Evolutionary conservation across 2,888 invertebrate genomes (phyloP).

Genomic region (Bursaphelenchus okinawaensis): DNA sequence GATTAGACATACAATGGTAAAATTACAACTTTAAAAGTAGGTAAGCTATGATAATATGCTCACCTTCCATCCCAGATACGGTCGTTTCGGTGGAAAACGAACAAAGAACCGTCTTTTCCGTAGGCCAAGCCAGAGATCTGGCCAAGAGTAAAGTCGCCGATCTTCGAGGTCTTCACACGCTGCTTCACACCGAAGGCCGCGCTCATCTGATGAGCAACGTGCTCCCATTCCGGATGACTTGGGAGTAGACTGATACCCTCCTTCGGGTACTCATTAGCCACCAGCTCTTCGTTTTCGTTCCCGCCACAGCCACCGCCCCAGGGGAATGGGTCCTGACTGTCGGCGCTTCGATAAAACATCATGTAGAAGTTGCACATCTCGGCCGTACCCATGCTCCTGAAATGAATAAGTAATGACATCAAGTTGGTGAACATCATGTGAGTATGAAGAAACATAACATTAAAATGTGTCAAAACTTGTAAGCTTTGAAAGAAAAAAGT

Average conservation of each 20-base stretch:
- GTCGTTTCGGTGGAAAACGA: slow-evolving; percentile 78
- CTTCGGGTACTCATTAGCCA: slow-evolving; percentile 40
- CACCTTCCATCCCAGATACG: slow-evolving; percentile 68
- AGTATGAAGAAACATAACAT: not conserved
- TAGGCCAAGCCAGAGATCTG: slow-evolving; percentile 74
- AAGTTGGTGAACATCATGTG: not conserved
- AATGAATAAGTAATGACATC: slow-evolving; percentile 1
- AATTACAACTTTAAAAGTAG: not conserved
- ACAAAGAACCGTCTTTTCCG: slow-evolving; percentile 70
- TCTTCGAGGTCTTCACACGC: slow-evolving; percentile 26
- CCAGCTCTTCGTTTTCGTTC: slow-evolving; percentile 11
- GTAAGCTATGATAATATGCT: slow-evolving; percentile 4
- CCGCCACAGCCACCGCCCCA: slow-evolving; percentile 44
- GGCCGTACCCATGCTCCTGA: slow-evolving; percentile 60
- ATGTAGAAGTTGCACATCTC: slow-evolving; percentile 64
- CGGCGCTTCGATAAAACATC: slow-evolving; percentile 61
- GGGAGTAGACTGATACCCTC: slow-evolving; percentile 59
- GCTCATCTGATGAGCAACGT: slow-evolving; percentile 57
- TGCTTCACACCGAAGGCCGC: slow-evolving; percentile 53
- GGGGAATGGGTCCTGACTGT: slow-evolving; percentile 54
- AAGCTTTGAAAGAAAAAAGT: too few species aligned
- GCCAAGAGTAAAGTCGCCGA: slow-evolving; percentile 64
- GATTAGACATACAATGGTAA: too few species aligned
- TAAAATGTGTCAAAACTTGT: not conserved
- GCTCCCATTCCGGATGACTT: slow-evolving; percentile 61